Evolutionary conservation across 2,888 invertebrate species (phyloP).

Genomic region (Diarsia brunnea): DNA sequence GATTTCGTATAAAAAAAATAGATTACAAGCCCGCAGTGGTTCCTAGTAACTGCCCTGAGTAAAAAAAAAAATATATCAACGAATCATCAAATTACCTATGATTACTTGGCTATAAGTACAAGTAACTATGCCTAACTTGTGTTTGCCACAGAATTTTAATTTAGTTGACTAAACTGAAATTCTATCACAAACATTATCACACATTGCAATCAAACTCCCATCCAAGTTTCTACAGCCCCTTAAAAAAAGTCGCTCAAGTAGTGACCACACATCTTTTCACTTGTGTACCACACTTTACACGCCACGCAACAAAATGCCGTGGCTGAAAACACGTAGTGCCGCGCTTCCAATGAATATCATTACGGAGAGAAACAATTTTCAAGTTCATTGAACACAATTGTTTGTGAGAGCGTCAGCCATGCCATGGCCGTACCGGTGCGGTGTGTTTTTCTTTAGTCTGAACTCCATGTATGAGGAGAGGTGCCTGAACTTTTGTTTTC

Average conservation of each 20-base stretch:
- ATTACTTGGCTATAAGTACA: no score
- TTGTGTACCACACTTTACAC: constrained; percentile 9
- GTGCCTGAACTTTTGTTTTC: constrained; percentile 17
- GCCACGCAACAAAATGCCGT: constrained; percentile 20
- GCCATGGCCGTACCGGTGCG: not conserved
- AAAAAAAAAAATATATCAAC: no score
- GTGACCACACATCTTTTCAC: not conserved
- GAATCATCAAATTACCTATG: no score
- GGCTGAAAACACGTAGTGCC: constrained; percentile 21
- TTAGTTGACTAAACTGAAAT: no score
- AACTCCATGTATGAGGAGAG: constrained; percentile 19
- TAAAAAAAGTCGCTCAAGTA: not conserved
- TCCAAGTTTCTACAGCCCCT: not conserved
- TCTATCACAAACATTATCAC: no score
- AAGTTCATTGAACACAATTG: constrained; percentile 68
- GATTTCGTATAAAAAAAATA: not conserved
- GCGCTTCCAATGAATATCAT: constrained; percentile 54
- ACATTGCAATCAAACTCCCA: not conserved
- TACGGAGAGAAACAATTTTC: constrained; percentile 61
- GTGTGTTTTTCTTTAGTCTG: constrained; percentile 42
- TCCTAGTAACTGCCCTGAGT: no score
- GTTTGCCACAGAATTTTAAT: no score
- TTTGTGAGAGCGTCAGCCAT: constrained; percentile 37
- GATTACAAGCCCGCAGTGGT: not conserved
- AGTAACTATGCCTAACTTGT: no score